Conservation (phyloP, 2,113 vertebrate genomes). For the Sphyrna mokarran region DNA sequence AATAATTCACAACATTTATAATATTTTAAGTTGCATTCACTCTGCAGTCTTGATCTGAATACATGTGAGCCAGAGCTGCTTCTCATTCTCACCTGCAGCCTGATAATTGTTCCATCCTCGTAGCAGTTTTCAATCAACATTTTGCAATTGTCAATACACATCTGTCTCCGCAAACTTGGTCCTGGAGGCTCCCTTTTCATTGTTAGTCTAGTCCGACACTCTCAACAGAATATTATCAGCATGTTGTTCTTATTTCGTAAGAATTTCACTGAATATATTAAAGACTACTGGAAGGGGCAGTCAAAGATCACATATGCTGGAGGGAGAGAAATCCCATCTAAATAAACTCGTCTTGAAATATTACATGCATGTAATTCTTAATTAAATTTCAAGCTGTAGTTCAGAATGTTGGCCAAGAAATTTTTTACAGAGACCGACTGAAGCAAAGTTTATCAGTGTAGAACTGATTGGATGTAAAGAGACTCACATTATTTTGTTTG, state of each 20-base stretch:
- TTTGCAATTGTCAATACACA: background rate
- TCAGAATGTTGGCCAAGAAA: background rate
- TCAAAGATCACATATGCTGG: background rate
- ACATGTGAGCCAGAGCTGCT: background rate
- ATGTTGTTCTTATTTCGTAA: background rate
- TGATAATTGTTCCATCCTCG: background rate
- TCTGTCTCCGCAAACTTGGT: background rate
- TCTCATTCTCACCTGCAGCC: background rate
- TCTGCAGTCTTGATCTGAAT: background rate
- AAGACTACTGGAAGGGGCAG: background rate
- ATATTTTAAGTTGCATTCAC: background rate
- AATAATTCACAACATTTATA: background rate
- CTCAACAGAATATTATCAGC: background rate
- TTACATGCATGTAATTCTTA: background rate
- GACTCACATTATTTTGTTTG: background rate
- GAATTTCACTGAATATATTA: background rate
- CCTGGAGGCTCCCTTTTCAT: background rate
- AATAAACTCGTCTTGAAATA: background rate
- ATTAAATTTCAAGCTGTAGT: background rate
- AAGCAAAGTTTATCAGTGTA: background rate
- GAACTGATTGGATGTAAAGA: background rate
- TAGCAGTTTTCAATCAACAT: background rate
- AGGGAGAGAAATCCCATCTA: background rate
- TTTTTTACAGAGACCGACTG: background rate
- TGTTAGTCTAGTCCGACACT: background rate